Evolutionary conservation across 2,888 invertebrate genomes (phyloP).

Genomic region (Tetragnatha montana): DNA sequence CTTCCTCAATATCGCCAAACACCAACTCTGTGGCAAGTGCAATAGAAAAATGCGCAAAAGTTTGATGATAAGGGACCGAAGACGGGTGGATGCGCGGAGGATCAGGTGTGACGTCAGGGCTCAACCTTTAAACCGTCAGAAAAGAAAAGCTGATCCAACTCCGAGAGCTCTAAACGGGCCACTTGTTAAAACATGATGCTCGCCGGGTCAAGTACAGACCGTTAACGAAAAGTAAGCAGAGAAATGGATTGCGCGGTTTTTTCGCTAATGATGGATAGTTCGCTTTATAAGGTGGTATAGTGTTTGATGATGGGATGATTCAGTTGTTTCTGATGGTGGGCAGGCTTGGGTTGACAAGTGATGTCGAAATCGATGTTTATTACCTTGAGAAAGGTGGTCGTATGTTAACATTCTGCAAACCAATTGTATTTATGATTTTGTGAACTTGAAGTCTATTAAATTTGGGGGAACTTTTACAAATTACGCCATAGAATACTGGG

Average conservation of each 20-base stretch:
- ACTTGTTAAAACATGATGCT: conserved; percentile 42
- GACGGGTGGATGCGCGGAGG: conserved; percentile 1
- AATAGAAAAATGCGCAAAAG: conserved; percentile 6
- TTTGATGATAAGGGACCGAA: conserved; percentile 5
- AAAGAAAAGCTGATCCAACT: not conserved
- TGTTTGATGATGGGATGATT: not conserved
- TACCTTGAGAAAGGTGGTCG: too few relatives aligned
- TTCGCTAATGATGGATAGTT: not conserved
- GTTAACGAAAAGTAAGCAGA: conserved; percentile 43
- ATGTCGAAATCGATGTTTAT: not conserved
- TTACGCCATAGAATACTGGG: too few relatives aligned
- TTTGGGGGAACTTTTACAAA: too few relatives aligned
- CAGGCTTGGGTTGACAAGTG: not conserved
- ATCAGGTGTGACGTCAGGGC: conserved; percentile 18
- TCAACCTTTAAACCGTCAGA: conserved; percentile 24
- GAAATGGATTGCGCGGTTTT: not conserved
- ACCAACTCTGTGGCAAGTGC: conserved; percentile 8
- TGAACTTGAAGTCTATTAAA: too few relatives aligned
- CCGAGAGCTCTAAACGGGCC: not conserved
- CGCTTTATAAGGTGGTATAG: not conserved
- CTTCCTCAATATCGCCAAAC: not conserved
- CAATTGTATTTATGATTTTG: too few relatives aligned
- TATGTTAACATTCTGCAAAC: too few relatives aligned
- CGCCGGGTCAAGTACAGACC: not conserved
- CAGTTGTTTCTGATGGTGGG: not conserved